Base-by-base conservation (phyloP, 2,888 invertebrate genomes). In the Troides aeacus region DNA sequence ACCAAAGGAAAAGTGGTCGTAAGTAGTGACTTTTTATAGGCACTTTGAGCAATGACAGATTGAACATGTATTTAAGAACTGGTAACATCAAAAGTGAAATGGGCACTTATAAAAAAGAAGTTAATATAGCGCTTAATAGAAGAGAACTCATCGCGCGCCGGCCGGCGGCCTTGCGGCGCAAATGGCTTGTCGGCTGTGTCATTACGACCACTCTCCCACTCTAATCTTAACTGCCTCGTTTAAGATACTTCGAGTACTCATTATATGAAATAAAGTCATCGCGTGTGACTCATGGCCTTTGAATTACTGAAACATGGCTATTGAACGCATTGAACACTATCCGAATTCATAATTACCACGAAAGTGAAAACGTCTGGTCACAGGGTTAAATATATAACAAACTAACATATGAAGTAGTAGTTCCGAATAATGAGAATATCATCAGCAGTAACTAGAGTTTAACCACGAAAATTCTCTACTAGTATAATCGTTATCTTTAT, bases 171-270 rank as follows among this genome's bases (percentile, higher is more conserved):
- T 80, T 79, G 75, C 74, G 73, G 76, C 81, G 78, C 82, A 81
- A 86, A 84, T 79, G 83, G 77, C 77, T 81, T 78, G 78, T 78
- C 80, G 77, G 76, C 81, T 74, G 77, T 76, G 81, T 81, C 80
- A 80, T 83, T 83, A 82, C 79, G 78, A 78, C 79, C 84, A 85
- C 84, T 85, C 83, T 81, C 75, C 73, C 79, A 74, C 72, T 74
- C 79, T 83, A 84, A 87, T 86, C 87, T 86, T 85, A 85, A 87
- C 84, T 81, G 79, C 79, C 69, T 73, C 79, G 80, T 84, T 85
- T 82, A 81, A 88, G 87, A 87, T 87, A 84, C 79, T 82, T 80
- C 77, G 77, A 79, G 74, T 78, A 75, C 80, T 80, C 79, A 79
- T 76, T 74, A 75, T 71, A 68, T 75, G 74, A 76, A 80, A 82